Conservation (phyloP, 2,888 invertebrate genomes). For the Dryadula phaetusa region DNA sequence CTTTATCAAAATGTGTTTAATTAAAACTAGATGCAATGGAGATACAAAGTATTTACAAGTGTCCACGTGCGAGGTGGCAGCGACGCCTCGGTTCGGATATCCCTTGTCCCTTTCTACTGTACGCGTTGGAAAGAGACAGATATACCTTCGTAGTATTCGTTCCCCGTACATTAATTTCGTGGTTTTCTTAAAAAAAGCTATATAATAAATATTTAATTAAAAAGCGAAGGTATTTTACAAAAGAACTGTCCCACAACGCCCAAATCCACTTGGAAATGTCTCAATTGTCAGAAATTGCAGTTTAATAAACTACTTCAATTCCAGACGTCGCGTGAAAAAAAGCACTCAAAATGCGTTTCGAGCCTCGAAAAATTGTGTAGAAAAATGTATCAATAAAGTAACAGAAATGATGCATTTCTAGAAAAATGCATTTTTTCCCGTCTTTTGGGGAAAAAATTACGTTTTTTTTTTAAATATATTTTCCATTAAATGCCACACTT, state of each 20-base stretch:
- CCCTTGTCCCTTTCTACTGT: slow-evolving; percentile 19
- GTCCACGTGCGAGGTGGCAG: slow-evolving; percentile 20
- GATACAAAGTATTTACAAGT: slow-evolving; percentile 56
- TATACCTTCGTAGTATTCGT: background rate
- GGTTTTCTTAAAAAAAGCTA: background rate
- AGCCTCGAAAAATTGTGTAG: slow-evolving; percentile 21
- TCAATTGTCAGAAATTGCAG: too few species aligned
- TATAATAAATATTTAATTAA: too few species aligned
- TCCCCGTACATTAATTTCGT: too few species aligned
- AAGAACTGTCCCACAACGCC: too few species aligned
- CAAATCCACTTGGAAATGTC: too few species aligned
- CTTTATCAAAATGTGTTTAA: slow-evolving; percentile 52
- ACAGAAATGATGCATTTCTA: slow-evolving; percentile 2
- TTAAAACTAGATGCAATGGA: slow-evolving; percentile 47
- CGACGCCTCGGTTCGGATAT: background rate
- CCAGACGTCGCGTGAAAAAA: slow-evolving; percentile 7
- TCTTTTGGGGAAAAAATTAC: background rate
- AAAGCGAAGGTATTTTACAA: background rate
- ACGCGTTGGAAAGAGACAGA: slow-evolving; percentile 2
- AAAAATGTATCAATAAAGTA: background rate
- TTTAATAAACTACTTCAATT: background rate
- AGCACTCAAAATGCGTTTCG: background rate
- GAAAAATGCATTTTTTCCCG: background rate
- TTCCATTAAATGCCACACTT: background rate
- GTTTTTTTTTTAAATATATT: background rate